Evolutionary conservation across 2,888 invertebrate genomes (phyloP), one percentile per base, ranked within the genome.

Genomic region (Beris chalybata): DNA sequence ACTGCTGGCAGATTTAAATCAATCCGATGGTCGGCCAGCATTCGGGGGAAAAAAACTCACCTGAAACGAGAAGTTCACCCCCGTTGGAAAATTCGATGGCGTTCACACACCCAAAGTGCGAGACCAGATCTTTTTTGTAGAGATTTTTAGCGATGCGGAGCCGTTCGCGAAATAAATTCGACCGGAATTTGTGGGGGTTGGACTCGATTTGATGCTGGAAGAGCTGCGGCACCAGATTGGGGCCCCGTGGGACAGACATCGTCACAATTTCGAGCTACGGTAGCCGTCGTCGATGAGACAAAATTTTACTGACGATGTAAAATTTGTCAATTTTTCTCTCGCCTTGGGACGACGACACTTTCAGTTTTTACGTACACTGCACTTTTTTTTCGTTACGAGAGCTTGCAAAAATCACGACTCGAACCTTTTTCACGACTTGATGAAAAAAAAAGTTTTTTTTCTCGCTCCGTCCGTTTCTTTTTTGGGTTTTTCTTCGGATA

Each of bases 41-140:
- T 22, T 22, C 22, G 22, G 22, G 22, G 1, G 22, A 22, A 44
- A 44, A 44, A 44, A 47, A 75, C 79, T 84, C 84, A 95, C 95
- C 95, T 78, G 96, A 96, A 74, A 91, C 88, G 70, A 97, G 86
- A 74, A 89, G 87, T 81, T 92, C 89, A 73, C 95, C 95, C 82
- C 93, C 89, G 72, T 87, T 85, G 61, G 94, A 95, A 84, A 96
- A 97, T 83, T 96, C 96, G 74, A 96, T 91, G 70, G 96, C 95
- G 85, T 97, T 97, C 67, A 97, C 94, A 85, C 96, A 97, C 76
- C 96, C 96, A 84, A 89, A 96, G 84, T 96, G 96, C 71, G 92
- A 91, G 72, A 89, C 84, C 66, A 96, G 85, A 82, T 96, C 92
- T 75, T 90, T 90, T 73, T 89, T 87, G 80, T 88, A 94, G 50